Conservation (phyloP, 2,113 vertebrate species). For the Thalassarche chlororhynchos region DNA sequence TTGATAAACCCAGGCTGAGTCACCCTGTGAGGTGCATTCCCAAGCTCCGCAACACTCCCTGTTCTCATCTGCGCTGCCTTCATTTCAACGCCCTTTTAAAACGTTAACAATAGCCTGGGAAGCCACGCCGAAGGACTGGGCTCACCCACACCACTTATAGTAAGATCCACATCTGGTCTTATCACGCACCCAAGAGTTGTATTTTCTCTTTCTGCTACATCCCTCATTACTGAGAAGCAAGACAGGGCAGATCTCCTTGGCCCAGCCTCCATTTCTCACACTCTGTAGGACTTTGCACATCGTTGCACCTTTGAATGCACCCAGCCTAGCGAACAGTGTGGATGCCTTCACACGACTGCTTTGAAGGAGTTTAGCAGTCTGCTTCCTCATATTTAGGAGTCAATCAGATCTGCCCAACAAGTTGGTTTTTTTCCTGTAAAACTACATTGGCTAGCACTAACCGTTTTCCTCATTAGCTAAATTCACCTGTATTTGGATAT, state of each 20-base stretch:
- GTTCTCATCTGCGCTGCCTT: neutral
- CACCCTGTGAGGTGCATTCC: neutral
- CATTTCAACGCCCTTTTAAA: neutral
- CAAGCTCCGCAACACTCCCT: neutral
- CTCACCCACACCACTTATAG: neutral
- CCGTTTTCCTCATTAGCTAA: neutral
- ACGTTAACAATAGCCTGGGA: neutral
- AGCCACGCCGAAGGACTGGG: neutral
- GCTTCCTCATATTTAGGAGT: neutral
- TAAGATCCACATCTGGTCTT: neutral
- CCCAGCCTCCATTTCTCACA: neutral
- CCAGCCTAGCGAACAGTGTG: neutral
- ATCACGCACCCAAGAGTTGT: neutral
- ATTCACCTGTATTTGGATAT: neutral
- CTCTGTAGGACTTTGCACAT: neutral
- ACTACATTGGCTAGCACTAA: neutral
- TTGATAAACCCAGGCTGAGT: neutral
- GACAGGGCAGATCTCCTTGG: neutral
- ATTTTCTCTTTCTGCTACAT: neutral
- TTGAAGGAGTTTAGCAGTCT: neutral
- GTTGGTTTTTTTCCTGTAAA: neutral
- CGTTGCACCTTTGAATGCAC: neutral
- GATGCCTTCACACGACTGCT: neutral
- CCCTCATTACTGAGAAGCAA: neutral
- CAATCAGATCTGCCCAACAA: neutral